Evolutionary conservation across 2,888 invertebrate genomes (phyloP), one percentile per base, ranked within the genome.

Genomic region (Pammene fasciana): DNA sequence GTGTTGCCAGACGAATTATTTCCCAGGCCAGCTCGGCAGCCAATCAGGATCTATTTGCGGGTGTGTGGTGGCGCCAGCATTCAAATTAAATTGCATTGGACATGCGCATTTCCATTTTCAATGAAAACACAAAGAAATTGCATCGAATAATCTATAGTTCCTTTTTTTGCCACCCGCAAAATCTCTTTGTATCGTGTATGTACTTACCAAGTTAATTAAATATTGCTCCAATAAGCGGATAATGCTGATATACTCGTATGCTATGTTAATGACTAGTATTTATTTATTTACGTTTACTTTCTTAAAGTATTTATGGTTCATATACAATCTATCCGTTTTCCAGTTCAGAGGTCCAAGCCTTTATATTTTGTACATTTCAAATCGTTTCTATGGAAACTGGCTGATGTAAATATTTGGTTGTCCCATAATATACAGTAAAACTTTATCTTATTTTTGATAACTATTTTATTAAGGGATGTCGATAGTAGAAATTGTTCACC

Each of bases 401-500:
- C 18, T 14, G 26, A 8, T 6, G 16, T n/a, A 43, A 65, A 26
- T 14, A 13, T 16, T 34, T 54, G 36, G 38, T 72, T 36, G 4
- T 1, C 4, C 26, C 26, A 1, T 26, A 46, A 54, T 65, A 71
- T 56, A 56, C 13, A 34, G 26, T 14, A 36, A 56, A 48, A 41
- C 36, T 45, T 60, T 55, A 52, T 52, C 38, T 36, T 66, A 41
- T 61, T 67, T 50, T 62, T 57, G 54, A 16, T 67, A 41, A 16
- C 45, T n/a, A 14, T 41, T 10, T 67, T 67, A n/a, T 65, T 64
- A 18, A 52, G 74, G 16, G 45, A 95, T 95, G 95, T 95, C 95
- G 45, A 81, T 95, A 61, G 93, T 95, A 52, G 92, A 94, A 81
- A 94, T 95, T 76, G 89, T 93, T n/a, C 79, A 94, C 43, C 95